These are phyloP conservation scores for Carposina sasakii DNA, from an alignment of 1,140 invertebrate species.

Conservation along the genomic window DNA sequence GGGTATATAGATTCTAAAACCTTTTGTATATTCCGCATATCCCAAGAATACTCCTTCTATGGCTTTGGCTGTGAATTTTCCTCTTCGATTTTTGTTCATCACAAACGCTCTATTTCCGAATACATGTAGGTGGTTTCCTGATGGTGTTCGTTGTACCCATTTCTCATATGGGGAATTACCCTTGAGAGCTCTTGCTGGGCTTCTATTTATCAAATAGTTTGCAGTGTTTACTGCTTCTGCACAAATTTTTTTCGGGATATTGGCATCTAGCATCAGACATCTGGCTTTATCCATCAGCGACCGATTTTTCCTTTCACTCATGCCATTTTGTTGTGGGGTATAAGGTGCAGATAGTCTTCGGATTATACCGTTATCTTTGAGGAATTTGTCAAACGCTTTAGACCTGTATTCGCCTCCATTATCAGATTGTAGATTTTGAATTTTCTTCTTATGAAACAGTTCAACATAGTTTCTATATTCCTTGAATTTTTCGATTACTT, in stretches of 20 bases:
- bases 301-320: slow-evolving; percentile 54
- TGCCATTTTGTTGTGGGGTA: slow-evolving; percentile 58
- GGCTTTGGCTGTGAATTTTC: slow-evolving; percentile 2
- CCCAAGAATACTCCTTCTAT: slow-evolving; percentile 2
- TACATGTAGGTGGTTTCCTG: slow-evolving; percentile 3
- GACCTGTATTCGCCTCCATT: slow-evolving; percentile 14
- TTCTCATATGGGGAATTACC: slow-evolving; percentile 5
- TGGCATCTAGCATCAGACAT: slow-evolving; percentile 44
- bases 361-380: slow-evolving; percentile 4
- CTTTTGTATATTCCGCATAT: neutral
- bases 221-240: slow-evolving; percentile 59
- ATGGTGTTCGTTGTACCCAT: slow-evolving; percentile 11
- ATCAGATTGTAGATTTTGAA: slow-evolving; percentile 10
- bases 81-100: neutral
- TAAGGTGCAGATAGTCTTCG: slow-evolving; percentile 32
- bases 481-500: slow-evolving; percentile 40
- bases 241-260: slow-evolving; percentile 53
- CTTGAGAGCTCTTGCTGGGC: slow-evolving; percentile 2
- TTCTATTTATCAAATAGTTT: slow-evolving; percentile 12
- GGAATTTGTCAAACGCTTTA: slow-evolving; percentile 1
- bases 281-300: slow-evolving; percentile 54
- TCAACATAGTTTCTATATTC: slow-evolving; percentile 17
- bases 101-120: neutral
- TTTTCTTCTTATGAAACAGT: neutral
- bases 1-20: neutral